Percentiles rank a stretch among this genome's conserved stretches.
These are phyloP conservation scores for Dynastes maya DNA, from an alignment of 2,888 invertebrate species.

Conservation along the genomic window DNA sequence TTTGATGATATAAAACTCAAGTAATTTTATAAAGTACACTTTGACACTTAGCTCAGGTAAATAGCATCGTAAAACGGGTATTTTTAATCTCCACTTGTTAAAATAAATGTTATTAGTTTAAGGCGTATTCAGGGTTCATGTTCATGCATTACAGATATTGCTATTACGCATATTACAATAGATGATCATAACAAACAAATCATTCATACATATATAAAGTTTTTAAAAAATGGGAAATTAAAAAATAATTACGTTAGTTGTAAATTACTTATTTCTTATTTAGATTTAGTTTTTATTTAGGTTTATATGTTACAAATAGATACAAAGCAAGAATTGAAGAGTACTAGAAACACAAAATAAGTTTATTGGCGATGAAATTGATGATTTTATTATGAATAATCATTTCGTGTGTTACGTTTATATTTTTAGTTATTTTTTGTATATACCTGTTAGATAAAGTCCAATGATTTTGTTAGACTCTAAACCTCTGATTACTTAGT, in stretches of 20 bases:
- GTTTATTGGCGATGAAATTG: slow-evolving; percentile 9
- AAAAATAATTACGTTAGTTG: slow-evolving; percentile 50
- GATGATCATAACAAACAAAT: slow-evolving; percentile 7
- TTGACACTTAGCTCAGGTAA: slow-evolving; percentile 52
- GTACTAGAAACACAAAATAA: slow-evolving; percentile 20
- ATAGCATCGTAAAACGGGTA: slow-evolving; percentile 52
- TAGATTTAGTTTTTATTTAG: slow-evolving; percentile 41
- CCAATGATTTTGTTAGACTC: slow-evolving; percentile 62
- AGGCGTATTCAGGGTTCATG: slow-evolving; percentile 64
- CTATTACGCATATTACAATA: slow-evolving; percentile 44
- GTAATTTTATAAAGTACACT: slow-evolving; percentile 45
- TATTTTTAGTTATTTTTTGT: slow-evolving; percentile 42
- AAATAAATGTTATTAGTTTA: slow-evolving; percentile 51
- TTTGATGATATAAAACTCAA: slow-evolving; percentile 28
- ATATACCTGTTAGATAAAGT: slow-evolving; percentile 56
- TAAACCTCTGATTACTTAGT: slow-evolving; percentile 58
- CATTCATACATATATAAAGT: neutral
- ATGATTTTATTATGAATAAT: slow-evolving; percentile 30
- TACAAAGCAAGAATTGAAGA: slow-evolving; percentile 11
- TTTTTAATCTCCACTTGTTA: slow-evolving; percentile 53
- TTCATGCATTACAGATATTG: slow-evolving; percentile 49
- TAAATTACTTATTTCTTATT: slow-evolving; percentile 50
- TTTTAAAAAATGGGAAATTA: slow-evolving; percentile 28
- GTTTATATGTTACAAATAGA: slow-evolving; percentile 15
- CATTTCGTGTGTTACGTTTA: slow-evolving; percentile 34